Evolutionary conservation across 2,113 vertebrate species (phyloP).

Genomic region (Erythrocercus mccallii): DNA sequence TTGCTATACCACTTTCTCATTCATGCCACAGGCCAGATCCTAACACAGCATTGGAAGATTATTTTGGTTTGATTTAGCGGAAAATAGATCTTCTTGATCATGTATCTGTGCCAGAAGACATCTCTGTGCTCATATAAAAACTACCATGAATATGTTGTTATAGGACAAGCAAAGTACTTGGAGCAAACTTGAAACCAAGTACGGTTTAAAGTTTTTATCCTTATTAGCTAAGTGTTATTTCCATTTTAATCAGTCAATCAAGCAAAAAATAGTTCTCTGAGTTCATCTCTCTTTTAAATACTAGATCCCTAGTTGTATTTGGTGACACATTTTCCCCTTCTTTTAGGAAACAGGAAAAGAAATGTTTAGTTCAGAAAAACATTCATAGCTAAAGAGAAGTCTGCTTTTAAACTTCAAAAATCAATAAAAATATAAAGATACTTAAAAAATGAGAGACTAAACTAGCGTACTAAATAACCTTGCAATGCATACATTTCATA

Average conservation of each 20-base stretch:
- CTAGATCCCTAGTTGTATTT: neutral
- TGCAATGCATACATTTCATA: neutral
- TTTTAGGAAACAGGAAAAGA: neutral
- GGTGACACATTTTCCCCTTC: neutral
- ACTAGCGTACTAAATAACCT: neutral
- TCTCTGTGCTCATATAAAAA: neutral
- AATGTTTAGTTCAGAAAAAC: neutral
- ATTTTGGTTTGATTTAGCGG: constrained; percentile 32
- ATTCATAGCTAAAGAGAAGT: neutral
- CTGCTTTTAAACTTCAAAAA: neutral
- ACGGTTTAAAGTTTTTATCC: neutral
- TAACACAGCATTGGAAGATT: neutral
- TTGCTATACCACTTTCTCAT: neutral
- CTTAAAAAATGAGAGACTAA: neutral
- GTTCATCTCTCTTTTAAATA: neutral
- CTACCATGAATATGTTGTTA: neutral
- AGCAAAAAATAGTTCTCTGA: neutral
- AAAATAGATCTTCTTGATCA: neutral
- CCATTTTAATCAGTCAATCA: neutral
- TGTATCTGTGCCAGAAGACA: neutral
- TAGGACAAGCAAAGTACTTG: neutral
- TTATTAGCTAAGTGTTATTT: neutral
- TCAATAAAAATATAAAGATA: neutral
- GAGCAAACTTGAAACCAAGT: neutral
- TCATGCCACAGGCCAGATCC: constrained; percentile 11